Conservation (phyloP, 2,888 invertebrate species). For the Xestobium rufovillosum region DNA sequence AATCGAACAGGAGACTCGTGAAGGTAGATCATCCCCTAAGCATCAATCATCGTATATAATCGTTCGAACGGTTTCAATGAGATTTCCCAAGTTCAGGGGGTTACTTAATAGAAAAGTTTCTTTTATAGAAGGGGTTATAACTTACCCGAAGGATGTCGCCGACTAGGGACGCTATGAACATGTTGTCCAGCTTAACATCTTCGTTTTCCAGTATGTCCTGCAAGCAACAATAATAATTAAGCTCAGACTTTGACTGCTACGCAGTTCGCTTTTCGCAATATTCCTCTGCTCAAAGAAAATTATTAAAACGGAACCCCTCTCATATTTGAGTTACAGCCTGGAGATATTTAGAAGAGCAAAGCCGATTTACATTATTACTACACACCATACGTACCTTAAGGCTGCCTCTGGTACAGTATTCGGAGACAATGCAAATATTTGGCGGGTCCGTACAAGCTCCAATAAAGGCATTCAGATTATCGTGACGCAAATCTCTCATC, state of each 20-base stretch:
- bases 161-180: conserved; percentile 92
- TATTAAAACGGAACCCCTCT: no score
- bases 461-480: conserved; percentile 86
- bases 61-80: no score
- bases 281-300: no score
- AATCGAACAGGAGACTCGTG: conserved; percentile 80
- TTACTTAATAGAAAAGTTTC: neutral
- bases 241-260: no score
- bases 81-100: no score
- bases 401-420: conserved; percentile 85
- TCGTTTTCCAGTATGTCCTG: conserved; percentile 92
- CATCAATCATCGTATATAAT: conserved; percentile 17
- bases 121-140: neutral
- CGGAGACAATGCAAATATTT: conserved; percentile 80
- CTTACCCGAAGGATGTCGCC: conserved; percentile 88
- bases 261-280: no score
- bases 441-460: conserved; percentile 89
- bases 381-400: conserved; percentile 80
- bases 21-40: conserved; percentile 81
- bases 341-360: no score
- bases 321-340: no score
- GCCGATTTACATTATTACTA: no score
- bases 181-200: conserved; percentile 90
- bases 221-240: no score
- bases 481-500: conserved; percentile 86